phyloP scores from a whole-genome alignment of 2,113 vertebrate species.

The Desmodus rotundus region DNA sequence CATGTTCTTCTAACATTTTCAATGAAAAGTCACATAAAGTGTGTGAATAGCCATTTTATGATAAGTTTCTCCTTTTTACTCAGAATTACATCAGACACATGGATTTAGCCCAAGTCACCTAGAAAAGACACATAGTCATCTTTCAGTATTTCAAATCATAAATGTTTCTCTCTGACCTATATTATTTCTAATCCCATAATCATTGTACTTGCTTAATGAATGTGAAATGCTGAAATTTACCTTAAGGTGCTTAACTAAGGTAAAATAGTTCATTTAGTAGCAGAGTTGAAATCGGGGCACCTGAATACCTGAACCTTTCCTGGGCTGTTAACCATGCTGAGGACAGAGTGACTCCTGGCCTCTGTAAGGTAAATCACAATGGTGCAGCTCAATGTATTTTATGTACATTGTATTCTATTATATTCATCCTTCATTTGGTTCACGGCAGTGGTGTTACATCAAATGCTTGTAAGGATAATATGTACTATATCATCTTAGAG shows the following conservation, averaged over 20 bases:
- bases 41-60: not conserved
- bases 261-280: not conserved
- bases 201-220: not conserved
- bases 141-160: not conserved
- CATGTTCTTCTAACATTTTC: not conserved
- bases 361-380: not conserved
- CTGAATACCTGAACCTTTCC: not conserved
- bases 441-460: not conserved
- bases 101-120: not conserved
- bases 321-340: not conserved
- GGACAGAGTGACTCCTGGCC: not conserved
- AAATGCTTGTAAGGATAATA: not conserved
- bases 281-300: not conserved
- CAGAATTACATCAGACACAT: not conserved
- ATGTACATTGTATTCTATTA: not conserved
- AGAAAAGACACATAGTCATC: not conserved
- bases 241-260: not conserved
- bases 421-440: not conserved
- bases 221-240: not conserved
- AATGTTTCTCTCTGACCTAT: not conserved
- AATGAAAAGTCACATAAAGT: not conserved
- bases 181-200: not conserved
- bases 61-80: not conserved
- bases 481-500: not conserved
- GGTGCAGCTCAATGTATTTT: not conserved